phyloP scores from a whole-genome alignment of 2,888 invertebrate species.

The Melanophora roralis region DNA sequence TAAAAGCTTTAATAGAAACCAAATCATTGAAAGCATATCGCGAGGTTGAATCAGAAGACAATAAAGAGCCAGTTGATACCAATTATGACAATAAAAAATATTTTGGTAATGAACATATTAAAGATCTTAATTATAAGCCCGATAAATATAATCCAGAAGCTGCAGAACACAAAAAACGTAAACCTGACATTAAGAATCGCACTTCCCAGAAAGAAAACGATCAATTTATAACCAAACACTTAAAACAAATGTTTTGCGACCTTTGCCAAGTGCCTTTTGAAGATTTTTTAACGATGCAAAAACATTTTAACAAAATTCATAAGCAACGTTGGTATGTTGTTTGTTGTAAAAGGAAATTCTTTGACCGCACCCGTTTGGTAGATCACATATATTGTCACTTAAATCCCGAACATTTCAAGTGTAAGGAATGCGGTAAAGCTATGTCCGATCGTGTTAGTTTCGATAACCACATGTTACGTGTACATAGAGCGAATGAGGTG shows the following conservation, averaged over 20 bases:
- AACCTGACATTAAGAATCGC: neutral
- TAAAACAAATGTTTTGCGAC: constrained; percentile 31
- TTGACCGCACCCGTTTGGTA: constrained; percentile 72
- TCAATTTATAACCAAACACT: constrained; percentile 42
- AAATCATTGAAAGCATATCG: neutral
- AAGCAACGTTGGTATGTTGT: constrained; percentile 71
- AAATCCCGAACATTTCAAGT: constrained; percentile 75
- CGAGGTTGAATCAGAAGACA: neutral
- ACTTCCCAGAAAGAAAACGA: constrained; percentile 34
- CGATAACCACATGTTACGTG: constrained; percentile 66
- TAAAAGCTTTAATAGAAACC: neutral
- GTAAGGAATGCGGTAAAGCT: constrained; percentile 69
- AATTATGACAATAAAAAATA: neutral
- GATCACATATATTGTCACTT: constrained; percentile 75
- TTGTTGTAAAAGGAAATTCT: constrained; percentile 75
- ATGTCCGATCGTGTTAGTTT: constrained; percentile 70
- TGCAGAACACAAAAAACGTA: neutral
- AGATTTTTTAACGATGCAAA: constrained; percentile 45
- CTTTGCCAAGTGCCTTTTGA: constrained; percentile 33
- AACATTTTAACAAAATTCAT: constrained; percentile 50
- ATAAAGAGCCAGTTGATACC: neutral
- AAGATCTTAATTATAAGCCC: neutral
- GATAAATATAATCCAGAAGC: neutral
- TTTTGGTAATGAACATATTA: neutral
- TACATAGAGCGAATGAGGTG: constrained; percentile 67